Conservation (phyloP, 2,113 vertebrate species). For the Theristicus caerulescens region DNA sequence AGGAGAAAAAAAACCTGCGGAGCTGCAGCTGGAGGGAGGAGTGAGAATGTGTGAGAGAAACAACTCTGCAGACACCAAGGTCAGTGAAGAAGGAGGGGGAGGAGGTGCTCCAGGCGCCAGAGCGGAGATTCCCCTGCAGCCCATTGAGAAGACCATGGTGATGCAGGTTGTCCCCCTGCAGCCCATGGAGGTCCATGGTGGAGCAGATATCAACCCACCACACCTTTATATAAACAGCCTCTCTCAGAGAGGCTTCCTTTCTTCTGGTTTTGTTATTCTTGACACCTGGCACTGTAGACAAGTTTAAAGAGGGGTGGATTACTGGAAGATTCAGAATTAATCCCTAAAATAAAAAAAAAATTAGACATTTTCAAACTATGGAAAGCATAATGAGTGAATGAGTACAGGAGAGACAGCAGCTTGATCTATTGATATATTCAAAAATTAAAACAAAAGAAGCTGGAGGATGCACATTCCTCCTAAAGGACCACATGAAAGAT, state of each 20-base stretch:
- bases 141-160: rapidly evolving
- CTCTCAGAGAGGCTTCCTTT: not conserved
- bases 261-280: not conserved
- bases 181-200: not conserved
- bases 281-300: not conserved
- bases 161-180: not conserved
- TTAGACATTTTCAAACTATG: not conserved
- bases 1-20: not conserved
- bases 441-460: not conserved
- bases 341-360: not conserved
- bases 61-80: not conserved
- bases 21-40: not conserved
- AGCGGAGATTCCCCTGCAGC: not conserved
- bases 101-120: rapidly evolving
- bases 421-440: not conserved
- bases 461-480: not conserved
- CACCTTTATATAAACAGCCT: not conserved
- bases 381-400: not conserved
- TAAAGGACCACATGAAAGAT: not conserved
- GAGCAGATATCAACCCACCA: not conserved
- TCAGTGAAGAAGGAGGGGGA: not conserved
- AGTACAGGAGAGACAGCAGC: not conserved
- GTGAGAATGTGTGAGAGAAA: not conserved
- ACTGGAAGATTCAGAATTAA: not conserved
- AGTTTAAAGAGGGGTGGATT: not conserved